Conservation (phyloP, 2,113 vertebrate species). For the Percopsis transmontana region DNA sequence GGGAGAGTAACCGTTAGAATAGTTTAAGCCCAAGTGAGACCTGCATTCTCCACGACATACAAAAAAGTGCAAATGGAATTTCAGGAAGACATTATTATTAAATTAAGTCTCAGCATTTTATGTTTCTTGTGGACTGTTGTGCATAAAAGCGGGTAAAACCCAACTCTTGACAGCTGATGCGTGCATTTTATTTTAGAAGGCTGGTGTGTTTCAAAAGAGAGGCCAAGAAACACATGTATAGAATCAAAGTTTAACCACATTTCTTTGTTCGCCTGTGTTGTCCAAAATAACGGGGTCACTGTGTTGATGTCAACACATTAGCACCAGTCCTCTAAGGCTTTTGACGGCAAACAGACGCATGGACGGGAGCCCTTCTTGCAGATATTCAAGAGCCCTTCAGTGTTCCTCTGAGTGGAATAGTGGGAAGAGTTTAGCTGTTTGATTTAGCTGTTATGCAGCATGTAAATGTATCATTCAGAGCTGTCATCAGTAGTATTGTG, state of each 20-base stretch:
- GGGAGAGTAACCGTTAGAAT: background rate
- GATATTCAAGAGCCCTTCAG: constrained; percentile 36
- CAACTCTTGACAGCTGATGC: constrained; percentile 40
- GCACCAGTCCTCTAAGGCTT: constrained; percentile 14
- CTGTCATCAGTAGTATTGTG: background rate
- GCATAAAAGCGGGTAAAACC: no score
- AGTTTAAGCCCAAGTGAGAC: background rate
- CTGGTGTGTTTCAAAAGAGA: constrained; percentile 18
- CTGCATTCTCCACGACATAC: no score
- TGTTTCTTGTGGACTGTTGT: no score
- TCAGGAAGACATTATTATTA: no score
- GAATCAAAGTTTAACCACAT: constrained; percentile 1
- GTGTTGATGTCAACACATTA: constrained; percentile 46
- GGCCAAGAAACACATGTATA: background rate
- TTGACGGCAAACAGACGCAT: constrained; percentile 28
- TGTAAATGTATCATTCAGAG: background rate
- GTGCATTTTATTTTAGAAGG: constrained; percentile 31
- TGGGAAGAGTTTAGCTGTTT: constrained; percentile 22
- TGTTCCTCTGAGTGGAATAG: constrained; percentile 6
- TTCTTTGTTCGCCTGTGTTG: constrained; percentile 47
- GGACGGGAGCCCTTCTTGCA: constrained; percentile 22
- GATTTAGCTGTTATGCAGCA: constrained; percentile 12
- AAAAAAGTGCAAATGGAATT: background rate
- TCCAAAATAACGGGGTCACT: constrained; percentile 25
- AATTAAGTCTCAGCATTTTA: no score